phyloP scores from a whole-genome alignment of 2,797 vertebrate genomes.

The Varecia variegata region DNA sequence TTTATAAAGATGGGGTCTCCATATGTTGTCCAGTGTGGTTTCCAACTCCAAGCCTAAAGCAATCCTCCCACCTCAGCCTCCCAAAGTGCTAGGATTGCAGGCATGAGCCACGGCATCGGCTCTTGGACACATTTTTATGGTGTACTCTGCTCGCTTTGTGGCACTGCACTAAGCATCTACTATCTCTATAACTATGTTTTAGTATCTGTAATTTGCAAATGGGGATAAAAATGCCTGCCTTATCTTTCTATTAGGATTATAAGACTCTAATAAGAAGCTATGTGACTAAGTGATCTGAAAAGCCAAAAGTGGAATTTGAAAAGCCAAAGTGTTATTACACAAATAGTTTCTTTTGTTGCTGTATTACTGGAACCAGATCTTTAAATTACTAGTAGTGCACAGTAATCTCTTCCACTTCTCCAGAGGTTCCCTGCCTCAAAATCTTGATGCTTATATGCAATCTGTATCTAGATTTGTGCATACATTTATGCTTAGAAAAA shows the following conservation, averaged over 20 bases:
- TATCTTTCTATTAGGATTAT: not conserved
- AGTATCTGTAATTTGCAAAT: not conserved
- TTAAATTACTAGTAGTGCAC: not conserved
- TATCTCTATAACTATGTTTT: not conserved
- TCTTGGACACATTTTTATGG: not conserved
- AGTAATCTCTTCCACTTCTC: not conserved
- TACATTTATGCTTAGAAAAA: not conserved
- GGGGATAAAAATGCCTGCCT: not conserved
- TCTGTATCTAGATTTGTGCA: not conserved
- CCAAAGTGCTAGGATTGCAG: not conserved
- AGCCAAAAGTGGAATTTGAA: not conserved
- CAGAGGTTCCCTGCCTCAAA: not conserved
- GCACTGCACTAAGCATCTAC: not conserved
- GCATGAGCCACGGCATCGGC: not conserved
- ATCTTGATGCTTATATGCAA: not conserved
- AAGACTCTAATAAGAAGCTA: not conserved
- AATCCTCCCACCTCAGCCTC: not conserved
- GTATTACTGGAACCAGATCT: not conserved
- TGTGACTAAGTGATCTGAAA: not conserved
- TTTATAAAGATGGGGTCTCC: not conserved
- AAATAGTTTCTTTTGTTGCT: not conserved
- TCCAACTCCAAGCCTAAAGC: not conserved
- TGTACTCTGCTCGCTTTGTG: not conserved
- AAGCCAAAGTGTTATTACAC: not conserved
- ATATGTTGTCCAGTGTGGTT: not conserved